Evolutionary conservation across 2,113 vertebrate genomes (phyloP), one percentile per base, ranked within the genome.

Genomic region (Pantherophis guttatus): DNA sequence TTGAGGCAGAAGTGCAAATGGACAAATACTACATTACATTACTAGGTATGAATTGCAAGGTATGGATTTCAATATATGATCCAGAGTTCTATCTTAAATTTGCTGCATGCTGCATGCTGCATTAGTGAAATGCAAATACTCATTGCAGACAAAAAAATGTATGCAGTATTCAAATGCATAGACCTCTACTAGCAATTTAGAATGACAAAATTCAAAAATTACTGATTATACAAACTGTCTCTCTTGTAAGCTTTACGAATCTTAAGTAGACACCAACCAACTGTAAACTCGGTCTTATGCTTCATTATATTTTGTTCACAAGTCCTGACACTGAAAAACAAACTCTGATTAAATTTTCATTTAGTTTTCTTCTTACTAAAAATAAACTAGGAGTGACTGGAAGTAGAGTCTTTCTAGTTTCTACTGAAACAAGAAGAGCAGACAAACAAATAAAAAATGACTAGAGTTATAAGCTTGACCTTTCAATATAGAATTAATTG

Each of bases 351-450:
- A 93, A 58, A 12, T 23, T 57, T 44, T 17, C 1, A 1, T 33
- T 54, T 3, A 0, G 17, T 93, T 53, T 85, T 55, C 21, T 58
- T 1, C 33, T 48, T 94, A 54, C 9, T 15, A 62, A 50, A 90
- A 87, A 87, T 54, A 93, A 75, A 0, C 7, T 0, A n/a, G 65
- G 91, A 91, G 10, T 8, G 10, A 23, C 88, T 21, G 93, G 89
- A 92, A 90, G 62, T 62, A 50, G 17, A 33, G 52, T 44, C 8
- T 1, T 85, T 91, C 57, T 87, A 21, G 6, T 54, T 94, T 91
- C 91, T 93, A 93, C 65, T 57, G 29, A 75, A 90, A 81, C 55
- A 91, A 89, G 88, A 96, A 96, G 88, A 24, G 48, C 58, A 92
- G 15, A n/a, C 5, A 91, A 92, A 93, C 3, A 86, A 59, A 59